These are phyloP conservation scores for Hemiscyllium ocellatum DNA, from an alignment of 2,113 vertebrate genomes.

Conservation along the genomic window DNA sequence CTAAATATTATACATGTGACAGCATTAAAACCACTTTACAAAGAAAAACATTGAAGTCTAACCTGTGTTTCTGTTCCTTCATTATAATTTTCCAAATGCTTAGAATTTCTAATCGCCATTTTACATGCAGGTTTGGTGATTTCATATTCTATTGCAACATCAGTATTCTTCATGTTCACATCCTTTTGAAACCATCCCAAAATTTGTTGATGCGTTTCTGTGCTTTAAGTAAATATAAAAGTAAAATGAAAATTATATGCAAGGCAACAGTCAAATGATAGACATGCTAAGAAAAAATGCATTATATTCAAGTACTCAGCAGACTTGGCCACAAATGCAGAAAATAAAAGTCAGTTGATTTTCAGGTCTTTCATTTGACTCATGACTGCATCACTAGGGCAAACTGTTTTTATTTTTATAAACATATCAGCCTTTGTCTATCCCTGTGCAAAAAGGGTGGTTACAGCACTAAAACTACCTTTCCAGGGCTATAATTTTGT, in stretches of 20 bases:
- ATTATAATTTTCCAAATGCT: conserved; percentile 48
- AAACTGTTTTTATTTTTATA: background rate
- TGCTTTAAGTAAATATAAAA: background rate
- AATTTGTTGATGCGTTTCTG: background rate
- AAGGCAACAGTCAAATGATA: background rate
- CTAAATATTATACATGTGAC: conserved; percentile 50
- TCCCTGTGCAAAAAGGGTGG: background rate
- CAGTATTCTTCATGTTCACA: conserved; percentile 80
- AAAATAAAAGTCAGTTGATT: background rate
- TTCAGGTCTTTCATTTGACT: background rate
- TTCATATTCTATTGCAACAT: conserved; percentile 75
- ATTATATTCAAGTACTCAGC: background rate
- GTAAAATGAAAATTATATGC: background rate
- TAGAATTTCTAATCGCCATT: conserved; percentile 58
- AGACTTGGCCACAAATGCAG: background rate
- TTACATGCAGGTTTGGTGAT: conserved; percentile 71
- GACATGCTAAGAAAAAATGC: background rate
- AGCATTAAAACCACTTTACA: conserved; percentile 56
- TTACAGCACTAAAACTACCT: background rate
- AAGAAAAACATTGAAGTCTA: background rate
- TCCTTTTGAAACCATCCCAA: background rate
- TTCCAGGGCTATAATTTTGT: background rate
- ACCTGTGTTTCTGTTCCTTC: conserved; percentile 53
- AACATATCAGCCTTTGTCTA: background rate
- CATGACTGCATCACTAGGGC: background rate